Base-by-base conservation (phyloP, 2,113 vertebrate genomes). In the Zosterops pallidus region DNA sequence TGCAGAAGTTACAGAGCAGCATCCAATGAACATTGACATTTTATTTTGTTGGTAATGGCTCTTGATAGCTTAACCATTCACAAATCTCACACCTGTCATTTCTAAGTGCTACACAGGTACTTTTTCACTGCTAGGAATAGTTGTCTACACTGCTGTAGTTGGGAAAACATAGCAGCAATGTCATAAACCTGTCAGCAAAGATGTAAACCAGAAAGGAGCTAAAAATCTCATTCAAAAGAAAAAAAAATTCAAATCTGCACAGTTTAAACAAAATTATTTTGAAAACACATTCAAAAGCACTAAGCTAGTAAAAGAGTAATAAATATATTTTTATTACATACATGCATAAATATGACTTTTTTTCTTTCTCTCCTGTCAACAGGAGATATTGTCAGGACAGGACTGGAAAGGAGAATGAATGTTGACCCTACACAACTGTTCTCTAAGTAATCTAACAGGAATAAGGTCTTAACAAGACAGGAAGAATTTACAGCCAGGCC, bases 321-420 rank as follows among this genome's bases (percentile, higher is more conserved):
- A 50, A 86, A 21, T 8, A 14, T 7, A 2, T 74, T 81, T 81
- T 72, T 67, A 29, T 33, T 50, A 50, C 6, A 8, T 37, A 29
- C 0, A 22, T 29, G 9, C 62, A 5, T 65, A 23, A 0, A 1
- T 26, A 4, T 42, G 11, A 6, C 18, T 28, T 60, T 63, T 49
- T n/a, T 33, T 44, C n/a, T 56, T 25, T 35, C 4, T 10, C 6
- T 19, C 12, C 12, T 35, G 3, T 56, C 39, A 67, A 9, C 7
- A 62, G 15, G 26, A 83, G 19, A 89, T 63, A 86, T 31, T 69
- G n/a, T 57, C 12, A 46, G 3, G 18, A 39, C 10, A 37, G 12
- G 12, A 53, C 39, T 67, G 29, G 7, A 85, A 91, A 21, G 7
- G 5, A 79, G 55, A 76, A 44, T 24, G 8, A 76, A 65, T 11